Conservation (phyloP, 2,888 invertebrate species). For the Drosophila nigricruria region DNA sequence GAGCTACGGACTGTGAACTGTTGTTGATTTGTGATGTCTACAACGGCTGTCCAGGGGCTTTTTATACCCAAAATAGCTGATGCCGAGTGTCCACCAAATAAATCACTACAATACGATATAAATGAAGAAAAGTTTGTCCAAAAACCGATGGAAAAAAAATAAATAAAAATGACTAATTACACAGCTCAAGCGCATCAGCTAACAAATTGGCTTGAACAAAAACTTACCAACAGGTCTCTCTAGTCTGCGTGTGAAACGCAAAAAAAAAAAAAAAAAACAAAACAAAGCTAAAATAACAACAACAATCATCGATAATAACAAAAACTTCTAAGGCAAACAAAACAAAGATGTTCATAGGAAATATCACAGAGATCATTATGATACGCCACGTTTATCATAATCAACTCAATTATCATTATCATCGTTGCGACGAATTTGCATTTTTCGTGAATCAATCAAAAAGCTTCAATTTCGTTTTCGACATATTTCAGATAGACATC, state of each 20-base stretch:
- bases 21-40: conserved; percentile 64
- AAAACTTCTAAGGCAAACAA: conserved; percentile 62
- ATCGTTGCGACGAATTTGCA: conserved; percentile 57
- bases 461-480: conserved; percentile 49
- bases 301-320: conserved; percentile 48
- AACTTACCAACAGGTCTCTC: conserved; percentile 47
- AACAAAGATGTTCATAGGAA: conserved; percentile 60
- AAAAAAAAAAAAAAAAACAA: conserved; percentile 31
- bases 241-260: conserved; percentile 1
- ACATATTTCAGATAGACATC: conserved; percentile 43
- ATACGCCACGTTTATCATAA: conserved; percentile 21
- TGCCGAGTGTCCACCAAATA: conserved; percentile 48
- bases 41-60: conserved; percentile 48
- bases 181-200: conserved; percentile 56
- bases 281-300: conserved; percentile 27
- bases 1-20: conserved; percentile 33
- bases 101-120: conserved; percentile 30
- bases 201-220: conserved; percentile 69
- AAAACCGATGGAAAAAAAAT: conserved; percentile 28
- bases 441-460: conserved; percentile 78
- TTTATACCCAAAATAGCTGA: conserved; percentile 58
- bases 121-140: conserved; percentile 63
- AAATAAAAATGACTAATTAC: conserved; percentile 77
- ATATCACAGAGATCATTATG: conserved; percentile 59
- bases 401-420: conserved; percentile 23